Evolutionary conservation across 2,888 invertebrate genomes (phyloP), one percentile per base, ranked within the genome.

Genomic region (Rhyacophila evoluta): DNA sequence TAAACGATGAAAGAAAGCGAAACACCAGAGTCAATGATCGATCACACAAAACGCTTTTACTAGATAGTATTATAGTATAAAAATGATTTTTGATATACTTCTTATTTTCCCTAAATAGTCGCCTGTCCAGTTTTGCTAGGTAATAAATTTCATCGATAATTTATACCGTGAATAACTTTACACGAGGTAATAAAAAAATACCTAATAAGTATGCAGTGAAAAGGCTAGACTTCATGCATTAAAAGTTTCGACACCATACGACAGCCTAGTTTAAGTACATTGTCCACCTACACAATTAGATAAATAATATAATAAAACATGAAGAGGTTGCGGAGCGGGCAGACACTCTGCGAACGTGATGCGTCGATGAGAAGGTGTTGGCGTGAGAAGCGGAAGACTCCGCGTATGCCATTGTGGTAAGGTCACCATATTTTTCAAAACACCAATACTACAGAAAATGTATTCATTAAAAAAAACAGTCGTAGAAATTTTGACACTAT

Each of bases 371-470:
- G n/a, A n/a, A 33, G 8, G 55, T 55, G 55, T 55, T 55, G 55
- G 55, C 55, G 19, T 55, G 55, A 55, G 55, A 55, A 55, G 55
- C 55, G 55, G 55, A 55, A 55, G 55, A 19, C 55, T 25, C 15
- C 8, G 55, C 19, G 55, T n/a, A n/a, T 19, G 55, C 55, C 8
- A 41, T 15, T 15, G 29, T 4, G 29, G 2, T 33, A 6, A 33
- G 29, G 29, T 33, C 4, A 33, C 29, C 29, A 33, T 33, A 6
- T 2, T 33, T 33, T 33, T 33, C 29, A 4, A 6, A 33, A 33
- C 6, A 33, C 2, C 29, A 6, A 33, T 33, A 33, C 29, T 2
- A n/a, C n/a, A n/a, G n/a, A n/a, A n/a, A n/a, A n/a, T n/a, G n/a
- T n/a, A n/a, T n/a, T n/a, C n/a, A n/a, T n/a, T n/a, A n/a, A n/a